Percentiles rank a stretch among this genome's conserved stretches.
These are phyloP conservation scores for Cephus rjabovi DNA, from an alignment of 2,888 invertebrate genomes.

Conservation along the genomic window DNA sequence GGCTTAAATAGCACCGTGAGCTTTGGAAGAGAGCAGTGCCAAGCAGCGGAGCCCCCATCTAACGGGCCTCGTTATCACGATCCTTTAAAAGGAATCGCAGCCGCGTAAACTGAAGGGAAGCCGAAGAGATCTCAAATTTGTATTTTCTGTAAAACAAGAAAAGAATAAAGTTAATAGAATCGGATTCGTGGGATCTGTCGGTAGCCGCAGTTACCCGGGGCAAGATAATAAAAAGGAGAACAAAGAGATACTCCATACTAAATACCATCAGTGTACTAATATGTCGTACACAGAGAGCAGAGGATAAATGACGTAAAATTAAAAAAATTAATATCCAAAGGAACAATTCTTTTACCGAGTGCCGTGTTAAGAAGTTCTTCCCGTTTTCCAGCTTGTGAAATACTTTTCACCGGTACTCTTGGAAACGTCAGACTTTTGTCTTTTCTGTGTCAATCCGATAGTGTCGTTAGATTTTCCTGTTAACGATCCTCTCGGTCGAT, in stretches of 20 bases:
- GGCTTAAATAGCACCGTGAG: slow-evolving; percentile 64
- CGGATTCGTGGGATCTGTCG: not conserved
- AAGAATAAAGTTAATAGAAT: not conserved
- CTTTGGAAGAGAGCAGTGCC: slow-evolving; percentile 55
- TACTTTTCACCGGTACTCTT: not conserved
- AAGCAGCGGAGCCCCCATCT: slow-evolving; percentile 48
- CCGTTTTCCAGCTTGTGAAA: not conserved
- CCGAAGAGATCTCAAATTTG: not conserved
- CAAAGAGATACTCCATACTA: not conserved
- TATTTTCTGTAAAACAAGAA: not conserved
- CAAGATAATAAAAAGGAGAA: not conserved
- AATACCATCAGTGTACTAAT: not conserved
- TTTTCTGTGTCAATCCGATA: not conserved
- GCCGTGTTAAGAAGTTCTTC: not conserved
- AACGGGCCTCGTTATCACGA: not conserved
- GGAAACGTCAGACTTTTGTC: not conserved
- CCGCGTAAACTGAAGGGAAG: not conserved
- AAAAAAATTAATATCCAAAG: not conserved
- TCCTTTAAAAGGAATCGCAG: not conserved
- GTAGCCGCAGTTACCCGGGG: not conserved
- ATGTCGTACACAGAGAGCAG: not conserved
- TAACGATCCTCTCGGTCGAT: not conserved
- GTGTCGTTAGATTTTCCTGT: not conserved
- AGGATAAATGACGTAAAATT: not conserved
- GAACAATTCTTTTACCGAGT: not conserved